Percentiles rank a stretch among this genome's conserved stretches.
Evolutionary conservation across 2,113 vertebrate genomes (phyloP).

Genomic region (Ochotona princeps): DNA sequence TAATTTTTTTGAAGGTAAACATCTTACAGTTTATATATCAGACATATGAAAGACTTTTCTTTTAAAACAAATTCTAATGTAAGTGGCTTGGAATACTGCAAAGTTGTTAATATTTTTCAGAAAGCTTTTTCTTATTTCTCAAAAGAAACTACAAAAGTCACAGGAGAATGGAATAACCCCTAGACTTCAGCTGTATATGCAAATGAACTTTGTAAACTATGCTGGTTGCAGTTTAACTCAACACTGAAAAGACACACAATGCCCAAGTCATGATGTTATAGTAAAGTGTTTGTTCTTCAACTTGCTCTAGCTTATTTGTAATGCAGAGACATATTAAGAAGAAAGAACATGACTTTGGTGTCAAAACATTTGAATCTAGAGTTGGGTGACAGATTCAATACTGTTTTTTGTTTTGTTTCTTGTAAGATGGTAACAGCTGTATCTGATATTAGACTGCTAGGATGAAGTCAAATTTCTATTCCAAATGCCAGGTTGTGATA

Average conservation of each 20-base stretch:
- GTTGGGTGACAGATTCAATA: no score
- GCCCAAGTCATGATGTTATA: neutral
- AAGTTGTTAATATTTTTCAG: neutral
- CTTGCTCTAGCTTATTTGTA: neutral
- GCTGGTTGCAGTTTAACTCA: neutral
- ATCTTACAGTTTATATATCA: neutral
- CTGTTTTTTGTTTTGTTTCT: no score
- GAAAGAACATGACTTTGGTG: neutral
- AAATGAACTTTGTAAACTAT: neutral
- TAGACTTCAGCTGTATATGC: neutral
- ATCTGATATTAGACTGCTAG: no score
- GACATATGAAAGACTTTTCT: neutral
- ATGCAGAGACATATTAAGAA: neutral
- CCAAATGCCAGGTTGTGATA: no score
- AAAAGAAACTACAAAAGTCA: constrained; percentile 11
- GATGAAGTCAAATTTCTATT: no score
- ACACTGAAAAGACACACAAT: neutral
- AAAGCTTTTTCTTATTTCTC: neutral
- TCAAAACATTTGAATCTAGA: neutral
- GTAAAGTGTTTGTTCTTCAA: neutral
- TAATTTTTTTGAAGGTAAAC: neutral
- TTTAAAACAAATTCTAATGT: neutral
- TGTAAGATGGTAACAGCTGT: no score
- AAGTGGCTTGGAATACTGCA: neutral
- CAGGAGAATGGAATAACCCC: neutral